A percentile compares a stretch with the other conserved stretches of the same genome.
phyloP scores from a whole-genome alignment of 2,797 vertebrate genomes.

The Sarcoramphus papa region DNA sequence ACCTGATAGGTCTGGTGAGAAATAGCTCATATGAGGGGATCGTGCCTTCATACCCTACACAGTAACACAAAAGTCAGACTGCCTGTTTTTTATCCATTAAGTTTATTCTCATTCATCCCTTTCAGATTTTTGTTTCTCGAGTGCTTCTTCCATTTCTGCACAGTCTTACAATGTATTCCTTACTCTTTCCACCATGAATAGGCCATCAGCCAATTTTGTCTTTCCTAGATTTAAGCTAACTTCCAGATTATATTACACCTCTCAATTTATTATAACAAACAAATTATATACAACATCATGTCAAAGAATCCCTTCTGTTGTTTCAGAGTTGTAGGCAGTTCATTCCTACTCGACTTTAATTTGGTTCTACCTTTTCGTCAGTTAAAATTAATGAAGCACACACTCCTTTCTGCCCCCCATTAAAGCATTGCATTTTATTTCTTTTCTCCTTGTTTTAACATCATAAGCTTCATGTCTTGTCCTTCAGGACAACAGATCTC shows the following conservation, averaged over 20 bases:
- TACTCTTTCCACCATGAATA: background rate
- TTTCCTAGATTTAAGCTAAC: background rate
- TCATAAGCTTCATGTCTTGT: background rate
- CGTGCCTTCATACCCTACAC: background rate
- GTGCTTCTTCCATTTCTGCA: background rate
- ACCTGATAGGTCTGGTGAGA: background rate
- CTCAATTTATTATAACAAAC: background rate
- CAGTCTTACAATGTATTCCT: background rate
- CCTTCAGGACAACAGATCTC: background rate
- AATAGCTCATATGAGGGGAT: background rate
- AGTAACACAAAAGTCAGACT: background rate
- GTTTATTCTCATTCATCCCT: background rate
- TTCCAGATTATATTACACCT: background rate
- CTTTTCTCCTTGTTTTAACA: background rate
- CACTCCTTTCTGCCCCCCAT: background rate
- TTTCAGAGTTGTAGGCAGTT: background rate
- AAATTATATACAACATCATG: background rate
- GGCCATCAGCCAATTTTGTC: background rate
- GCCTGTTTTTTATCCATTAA: background rate
- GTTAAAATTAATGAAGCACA: background rate
- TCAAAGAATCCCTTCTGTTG: background rate
- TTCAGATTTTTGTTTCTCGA: background rate
- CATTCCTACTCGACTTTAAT: background rate
- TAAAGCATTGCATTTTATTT: background rate
- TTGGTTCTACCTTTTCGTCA: background rate